These are phyloP conservation scores for Odontamblyopus lacepedii DNA, from an alignment of 2,797 vertebrate genomes.

Conservation along the genomic window DNA sequence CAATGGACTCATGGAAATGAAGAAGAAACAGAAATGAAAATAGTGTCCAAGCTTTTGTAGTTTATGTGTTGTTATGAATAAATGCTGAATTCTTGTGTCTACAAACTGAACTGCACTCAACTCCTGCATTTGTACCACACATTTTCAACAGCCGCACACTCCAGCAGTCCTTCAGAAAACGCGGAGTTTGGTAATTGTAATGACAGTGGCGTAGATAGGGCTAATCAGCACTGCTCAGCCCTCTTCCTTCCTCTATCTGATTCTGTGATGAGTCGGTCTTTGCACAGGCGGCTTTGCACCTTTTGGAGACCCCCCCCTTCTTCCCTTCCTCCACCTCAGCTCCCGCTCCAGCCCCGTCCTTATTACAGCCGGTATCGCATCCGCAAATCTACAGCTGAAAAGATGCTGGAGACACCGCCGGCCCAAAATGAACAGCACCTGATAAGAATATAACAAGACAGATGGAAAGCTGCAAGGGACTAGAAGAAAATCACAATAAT, in stretches of 20 bases:
- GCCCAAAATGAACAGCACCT: neutral
- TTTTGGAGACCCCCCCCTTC: slow-evolving; percentile 1
- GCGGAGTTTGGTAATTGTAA: slow-evolving; percentile 4
- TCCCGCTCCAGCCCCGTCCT: neutral
- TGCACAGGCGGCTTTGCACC: neutral
- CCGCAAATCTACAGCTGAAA: slow-evolving; percentile 1
- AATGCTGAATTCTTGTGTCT: neutral
- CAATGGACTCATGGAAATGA: no score
- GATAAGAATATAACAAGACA: neutral
- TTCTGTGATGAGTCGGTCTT: slow-evolving; percentile 7
- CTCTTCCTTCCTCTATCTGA: slow-evolving; percentile 28
- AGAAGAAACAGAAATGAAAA: no score
- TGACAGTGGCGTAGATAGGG: neutral
- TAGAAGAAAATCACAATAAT: neutral
- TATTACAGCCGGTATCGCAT: slow-evolving; percentile 3
- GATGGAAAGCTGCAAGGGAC: neutral
- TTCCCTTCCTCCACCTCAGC: neutral
- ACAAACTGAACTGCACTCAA: neutral
- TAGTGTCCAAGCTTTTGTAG: no score
- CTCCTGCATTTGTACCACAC: neutral
- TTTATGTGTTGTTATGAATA: no score
- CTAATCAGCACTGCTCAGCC: slow-evolving; percentile 30
- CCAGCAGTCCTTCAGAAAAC: slow-evolving; percentile 16
- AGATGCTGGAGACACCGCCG: neutral
- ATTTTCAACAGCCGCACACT: neutral